Evolutionary conservation across 2,113 vertebrate genomes (phyloP), one percentile per base, ranked within the genome.

Genomic region (Hippocampus mohnikei): DNA sequence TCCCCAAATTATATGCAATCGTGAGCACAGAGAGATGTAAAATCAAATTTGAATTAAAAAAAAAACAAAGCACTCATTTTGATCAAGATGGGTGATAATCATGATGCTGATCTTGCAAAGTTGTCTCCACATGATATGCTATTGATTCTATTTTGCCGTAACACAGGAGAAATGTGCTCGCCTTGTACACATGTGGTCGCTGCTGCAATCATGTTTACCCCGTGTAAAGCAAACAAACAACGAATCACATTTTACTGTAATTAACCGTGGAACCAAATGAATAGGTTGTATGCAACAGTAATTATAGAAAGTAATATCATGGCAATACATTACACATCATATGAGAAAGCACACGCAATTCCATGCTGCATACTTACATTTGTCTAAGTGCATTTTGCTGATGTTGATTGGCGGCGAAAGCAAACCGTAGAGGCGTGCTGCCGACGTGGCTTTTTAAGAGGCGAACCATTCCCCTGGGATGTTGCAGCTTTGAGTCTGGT

Each of bases 331-430:
- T 27, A 29, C 25, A 29, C 15, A 23, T 60, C 11, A 58, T 15
- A 23, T 52, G 18, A 52, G 16, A 2, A 52, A 52, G n/a, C 23
- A 15, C 23, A 27, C 23, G 67, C 3, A 3, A 67, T 60, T 72
- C 46, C 2, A 62, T 8, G 62, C 67, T n/a, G 16, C 25, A 64
- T 91, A 93, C 92, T 93, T 81, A 93, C 92, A 85, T 93, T 92
- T 93, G 58, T 92, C 92, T 89, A 91, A 93, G 83, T 90, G 91
- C 90, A 92, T 89, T 50, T 73, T 81, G 78, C 55, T 65, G 61
- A 61, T 78, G 66, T 27, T 75, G 42, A 70, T 68, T 64, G 67
- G 46, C n/a, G 70, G 78, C 18, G n/a, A 69, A 64, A 66, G 70
- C 58, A 78, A 82, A 85, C 81, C 76, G 77, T 74, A 85, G 76